Evolutionary conservation across 64 coral and sea anemone genomes (phyloP), one percentile per base, ranked within the genome.

Genomic region (Acropora tenuis): DNA sequence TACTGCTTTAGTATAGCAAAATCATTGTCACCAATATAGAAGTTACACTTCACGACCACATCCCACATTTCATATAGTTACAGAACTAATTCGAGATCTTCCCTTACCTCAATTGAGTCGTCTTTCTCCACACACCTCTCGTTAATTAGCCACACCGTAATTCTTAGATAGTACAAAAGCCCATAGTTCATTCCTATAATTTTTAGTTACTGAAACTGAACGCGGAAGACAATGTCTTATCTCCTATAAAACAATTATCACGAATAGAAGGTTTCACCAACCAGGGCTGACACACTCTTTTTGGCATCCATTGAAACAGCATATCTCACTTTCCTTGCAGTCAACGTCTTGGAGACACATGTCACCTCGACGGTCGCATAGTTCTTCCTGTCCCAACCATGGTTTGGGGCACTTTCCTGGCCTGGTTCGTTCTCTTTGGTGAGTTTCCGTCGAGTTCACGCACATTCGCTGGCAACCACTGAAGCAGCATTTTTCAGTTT

Each of bases 381-480:
- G 13, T 3, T 73, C 81, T 18, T 65, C 75, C 44, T 84, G 20
- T 47, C 81, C 90, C 59, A 73, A 18, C 90, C 90, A 92, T 2
- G 81, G 57, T 40, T 82, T 75, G 1, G 90, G 90, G 30, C 90
- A 92, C 1, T 55, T 15, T 5, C 90, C 90, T 30, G 74, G 74
- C 10, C 85, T 92, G 19, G 13, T 85, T 47, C 47, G 6, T 30
- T 13, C 82, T 85, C 65, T 85, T 63, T 85, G 12, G 17, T 85
- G 82, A 71, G 61, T 65, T 40, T 85, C 82, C 49, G 82, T 71
- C 0, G 82, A 71, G 8, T 91, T 75, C 16, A 93, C 20, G 60
- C 91, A 93, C 91, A 87, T 60, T 41, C 66, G 60, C 45, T 93
- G 91, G 49, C 91, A 93, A 43, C 91, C 91, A 74, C 86, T 93